Base-by-base conservation (phyloP, 2,113 vertebrate genomes). In the Amazona guildingii region DNA sequence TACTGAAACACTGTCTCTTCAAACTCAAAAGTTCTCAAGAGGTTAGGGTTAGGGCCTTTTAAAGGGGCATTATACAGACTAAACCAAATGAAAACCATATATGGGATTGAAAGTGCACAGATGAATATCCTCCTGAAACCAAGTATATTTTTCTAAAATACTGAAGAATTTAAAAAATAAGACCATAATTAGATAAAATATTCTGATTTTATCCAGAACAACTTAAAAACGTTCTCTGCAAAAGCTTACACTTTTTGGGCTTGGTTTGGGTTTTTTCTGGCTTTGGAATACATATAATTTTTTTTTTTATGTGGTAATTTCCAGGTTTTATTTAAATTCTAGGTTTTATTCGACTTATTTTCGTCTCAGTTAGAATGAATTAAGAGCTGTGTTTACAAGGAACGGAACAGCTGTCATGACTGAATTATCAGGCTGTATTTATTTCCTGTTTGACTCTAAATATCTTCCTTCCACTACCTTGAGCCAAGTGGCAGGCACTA, bases 391-490 rank as follows among this genome's bases (percentile, higher is more conserved):
- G 55, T 94, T 94, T 90, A 85, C 67, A 68, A 73, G 57, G 78
- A 91, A 73, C 0, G 0, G 82, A 94, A 95, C 85, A 94, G 74
- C 87, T 93, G 88, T 84, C 85, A 72, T 64, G 66, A 72, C 74
- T 87, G 57, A 95, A 85, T 87, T 73, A 95, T 93, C 78, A 73
- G 29, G 62, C 74, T 85, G 20, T 73, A 83, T 91, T 94, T 96
- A 75, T 90, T 95, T 93, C 96, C 92, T 93, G 66, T 94, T 88
- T 83, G 39, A 95, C 57, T 93, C 74, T 68, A 90, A 92, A 90
- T 92, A 96, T 88, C 76, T 55, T 95, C 85, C 94, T 94, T 96
- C 95, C 76, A 90, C 68, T 94, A 49, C 73, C n/a, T 81, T 70
- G 55, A 90, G 95, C 91, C 96, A 97, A 86, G 86, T 80, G 83